phyloP scores from a whole-genome alignment of 2,113 vertebrate species.

The Tylochromis polylepis region DNA sequence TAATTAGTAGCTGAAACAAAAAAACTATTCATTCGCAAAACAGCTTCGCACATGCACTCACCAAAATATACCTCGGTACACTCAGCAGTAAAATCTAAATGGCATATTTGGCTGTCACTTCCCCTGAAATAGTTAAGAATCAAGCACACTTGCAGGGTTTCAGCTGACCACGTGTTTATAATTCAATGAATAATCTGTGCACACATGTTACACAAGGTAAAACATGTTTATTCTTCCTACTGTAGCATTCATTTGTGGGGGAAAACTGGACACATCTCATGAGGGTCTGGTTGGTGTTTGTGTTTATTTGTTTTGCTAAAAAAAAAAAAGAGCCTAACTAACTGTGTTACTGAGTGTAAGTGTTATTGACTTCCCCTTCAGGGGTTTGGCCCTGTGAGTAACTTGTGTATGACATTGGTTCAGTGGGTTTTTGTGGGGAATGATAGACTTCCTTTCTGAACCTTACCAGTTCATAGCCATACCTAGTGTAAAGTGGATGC shows the following conservation, averaged over 20 bases:
- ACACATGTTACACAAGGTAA: background rate
- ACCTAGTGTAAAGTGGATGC: background rate
- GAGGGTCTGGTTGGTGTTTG: background rate
- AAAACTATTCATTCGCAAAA: slow-evolving; percentile 5
- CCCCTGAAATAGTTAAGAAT: background rate
- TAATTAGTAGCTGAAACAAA: slow-evolving; percentile 18
- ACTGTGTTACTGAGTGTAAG: background rate
- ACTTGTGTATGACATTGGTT: background rate
- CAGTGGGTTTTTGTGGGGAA: background rate
- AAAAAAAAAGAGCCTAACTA: background rate
- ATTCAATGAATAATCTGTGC: background rate
- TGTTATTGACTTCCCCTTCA: background rate
- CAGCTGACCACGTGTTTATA: background rate
- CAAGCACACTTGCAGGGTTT: background rate
- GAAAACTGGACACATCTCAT: background rate
- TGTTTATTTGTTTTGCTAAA: background rate
- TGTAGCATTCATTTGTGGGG: background rate
- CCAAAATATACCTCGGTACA: background rate
- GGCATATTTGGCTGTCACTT: background rate
- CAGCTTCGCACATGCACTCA: background rate
- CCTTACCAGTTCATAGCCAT: background rate
- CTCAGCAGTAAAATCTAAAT: background rate
- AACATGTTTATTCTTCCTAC: background rate
- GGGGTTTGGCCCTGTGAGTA: background rate
- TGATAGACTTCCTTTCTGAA: background rate